Base-by-base conservation (phyloP, 2,888 invertebrate species). In the Brachycybe producta region DNA sequence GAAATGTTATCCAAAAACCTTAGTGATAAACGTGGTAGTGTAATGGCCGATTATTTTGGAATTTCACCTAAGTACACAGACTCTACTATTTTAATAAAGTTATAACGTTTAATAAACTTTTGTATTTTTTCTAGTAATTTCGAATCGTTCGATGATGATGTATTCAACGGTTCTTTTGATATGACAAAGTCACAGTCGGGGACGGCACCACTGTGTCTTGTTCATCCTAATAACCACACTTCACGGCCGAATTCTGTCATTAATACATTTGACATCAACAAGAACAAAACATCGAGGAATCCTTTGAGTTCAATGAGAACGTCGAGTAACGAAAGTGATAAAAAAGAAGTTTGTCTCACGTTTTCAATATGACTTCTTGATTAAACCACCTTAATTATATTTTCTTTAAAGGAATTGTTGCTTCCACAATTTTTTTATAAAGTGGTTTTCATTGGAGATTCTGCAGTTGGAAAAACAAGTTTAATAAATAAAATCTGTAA, bases 361-460 rank as follows among this genome's bases (percentile, higher is more conserved):
- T 3, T 35, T n/a, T n/a, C n/a, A n/a, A n/a, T n/a, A n/a, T n/a
- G n/a, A n/a, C n/a, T n/a, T n/a, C n/a, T n/a, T n/a, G n/a, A n/a
- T n/a, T n/a, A n/a, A n/a, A n/a, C n/a, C n/a, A n/a, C n/a, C n/a
- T n/a, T n/a, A n/a, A n/a, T n/a, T n/a, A n/a, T n/a, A n/a, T n/a
- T n/a, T n/a, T n/a, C n/a, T n/a, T n/a, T n/a, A n/a, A n/a, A n/a
- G n/a, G n/a, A n/a, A n/a, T n/a, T 15, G 40, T n/a, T 21, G 24
- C 7, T 42, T 42, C n/a, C 27, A 4, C 65, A 70, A 52, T 59
- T 71, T 34, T 63, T 73, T 11, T 74, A 71, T 63, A 73, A 75
- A 61, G 68, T 74, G 3, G 73, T 75, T 1, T 71, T 74, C 59
- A 68, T 74, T 15, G 74, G 74, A 0, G 73, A 74, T 57, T 70